phyloP scores from a whole-genome alignment of 2,113 vertebrate species.

The Actinemys pallida region DNA sequence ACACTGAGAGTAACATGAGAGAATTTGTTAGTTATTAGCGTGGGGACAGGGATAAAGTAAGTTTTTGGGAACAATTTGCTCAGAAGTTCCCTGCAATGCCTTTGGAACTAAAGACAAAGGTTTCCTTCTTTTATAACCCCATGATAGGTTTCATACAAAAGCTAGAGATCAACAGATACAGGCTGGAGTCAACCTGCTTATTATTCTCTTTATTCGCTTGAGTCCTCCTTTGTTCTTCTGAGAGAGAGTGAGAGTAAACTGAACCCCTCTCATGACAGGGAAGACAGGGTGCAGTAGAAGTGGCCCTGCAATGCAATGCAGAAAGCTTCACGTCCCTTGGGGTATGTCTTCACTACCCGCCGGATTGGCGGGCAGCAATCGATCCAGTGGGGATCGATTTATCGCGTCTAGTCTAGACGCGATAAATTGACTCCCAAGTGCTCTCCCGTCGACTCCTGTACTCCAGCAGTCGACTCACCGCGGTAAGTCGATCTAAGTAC shows the following conservation, averaged over 20 bases:
- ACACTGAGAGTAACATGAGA: neutral
- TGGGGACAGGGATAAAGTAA: neutral
- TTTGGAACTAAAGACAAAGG: neutral
- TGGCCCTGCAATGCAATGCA: neutral
- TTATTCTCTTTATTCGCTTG: neutral
- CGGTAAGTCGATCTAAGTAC: no score
- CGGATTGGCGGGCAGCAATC: no score
- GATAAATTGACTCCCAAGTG: no score
- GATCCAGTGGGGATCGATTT: no score
- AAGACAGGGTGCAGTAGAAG: no score
- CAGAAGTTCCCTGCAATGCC: neutral
- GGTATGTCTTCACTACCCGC: no score
- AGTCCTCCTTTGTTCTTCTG: neutral
- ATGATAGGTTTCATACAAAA: conserved; percentile 1
- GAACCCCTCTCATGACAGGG: no score
- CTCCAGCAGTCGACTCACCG: no score
- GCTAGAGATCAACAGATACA: neutral
- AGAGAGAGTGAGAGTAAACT: neutral
- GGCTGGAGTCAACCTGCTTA: neutral
- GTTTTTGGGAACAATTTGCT: neutral
- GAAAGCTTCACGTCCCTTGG: neutral
- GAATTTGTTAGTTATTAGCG: neutral
- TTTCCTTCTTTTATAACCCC: neutral
- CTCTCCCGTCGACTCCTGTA: no score
- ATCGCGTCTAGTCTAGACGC: no score